Evolutionary conservation across 2,888 invertebrate species (phyloP).

Genomic region (Eilema griseolum): DNA sequence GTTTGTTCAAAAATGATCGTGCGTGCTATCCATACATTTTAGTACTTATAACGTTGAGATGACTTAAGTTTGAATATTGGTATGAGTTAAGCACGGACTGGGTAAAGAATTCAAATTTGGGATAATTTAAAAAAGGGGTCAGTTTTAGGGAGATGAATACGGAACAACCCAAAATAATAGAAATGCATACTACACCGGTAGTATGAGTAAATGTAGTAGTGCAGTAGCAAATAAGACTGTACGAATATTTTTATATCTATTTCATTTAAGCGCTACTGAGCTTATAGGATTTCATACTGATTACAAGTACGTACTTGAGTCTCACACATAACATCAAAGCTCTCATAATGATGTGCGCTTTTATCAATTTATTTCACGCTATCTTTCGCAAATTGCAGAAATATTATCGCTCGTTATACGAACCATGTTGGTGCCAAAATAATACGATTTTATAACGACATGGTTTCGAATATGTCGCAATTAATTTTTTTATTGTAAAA

Average conservation of each 20-base stretch:
- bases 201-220: neutral
- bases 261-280: neutral
- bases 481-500: constrained; percentile 11
- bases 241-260: neutral
- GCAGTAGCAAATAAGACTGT: neutral
- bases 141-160: no score
- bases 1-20: no score
- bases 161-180: no score
- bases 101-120: no score
- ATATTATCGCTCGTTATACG: constrained; percentile 8
- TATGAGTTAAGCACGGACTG: no score
- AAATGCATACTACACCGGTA: neutral
- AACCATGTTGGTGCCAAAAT: constrained; percentile 13
- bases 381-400: constrained; percentile 12
- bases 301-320: neutral
- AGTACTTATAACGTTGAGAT: no score
- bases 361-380: constrained; percentile 31
- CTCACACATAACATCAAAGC: constrained; percentile 23
- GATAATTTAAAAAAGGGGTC: no score
- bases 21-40: no score
- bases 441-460: constrained; percentile 19
- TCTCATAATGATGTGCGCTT: constrained; percentile 12
- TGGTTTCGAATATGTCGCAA: neutral
- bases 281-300: constrained; percentile 1
- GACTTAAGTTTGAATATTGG: no score